A percentile compares a stretch with the other conserved stretches of the same genome.
These are phyloP conservation scores for Trigoniulus corallinus DNA, from an alignment of 1,140 invertebrate genomes.

Conservation along the genomic window DNA sequence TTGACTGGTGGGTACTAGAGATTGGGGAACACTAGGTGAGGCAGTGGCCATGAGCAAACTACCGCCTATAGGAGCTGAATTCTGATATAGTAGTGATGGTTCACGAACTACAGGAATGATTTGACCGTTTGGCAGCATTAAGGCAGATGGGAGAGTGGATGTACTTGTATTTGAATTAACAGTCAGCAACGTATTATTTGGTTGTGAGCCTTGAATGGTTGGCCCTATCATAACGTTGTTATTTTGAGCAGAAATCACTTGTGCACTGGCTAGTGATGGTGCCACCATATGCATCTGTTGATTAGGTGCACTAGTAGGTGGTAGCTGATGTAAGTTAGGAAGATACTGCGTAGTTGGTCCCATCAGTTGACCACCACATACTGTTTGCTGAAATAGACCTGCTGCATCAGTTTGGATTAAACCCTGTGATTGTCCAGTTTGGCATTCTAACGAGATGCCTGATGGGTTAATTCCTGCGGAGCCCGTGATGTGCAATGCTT, in stretches of 20 bases:
- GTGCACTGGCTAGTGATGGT: background rate
- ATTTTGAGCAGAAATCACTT: too few species aligned
- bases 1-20: too few species aligned
- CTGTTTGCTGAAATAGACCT: background rate
- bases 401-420: background rate
- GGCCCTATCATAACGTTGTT: background rate
- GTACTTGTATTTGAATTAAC: background rate
- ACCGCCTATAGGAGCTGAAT: conserved; percentile 7
- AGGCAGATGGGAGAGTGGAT: conserved; percentile 22
- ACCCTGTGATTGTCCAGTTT: background rate
- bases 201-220: background rate
- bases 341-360: background rate
- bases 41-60: conserved; percentile 9
- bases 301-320: too few species aligned
- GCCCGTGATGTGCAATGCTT: too few species aligned
- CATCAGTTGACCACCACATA: background rate
- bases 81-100: conserved; percentile 18
- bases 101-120: conserved; percentile 29
- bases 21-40: too few species aligned
- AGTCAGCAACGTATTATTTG: background rate
- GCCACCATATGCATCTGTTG: background rate
- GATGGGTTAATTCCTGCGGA: too few species aligned
- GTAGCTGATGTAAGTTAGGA: too few species aligned
- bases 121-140: conserved; percentile 29
- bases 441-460: background rate